phyloP scores from a whole-genome alignment of 2,888 invertebrate genomes.

The Nemurella pictetii region DNA sequence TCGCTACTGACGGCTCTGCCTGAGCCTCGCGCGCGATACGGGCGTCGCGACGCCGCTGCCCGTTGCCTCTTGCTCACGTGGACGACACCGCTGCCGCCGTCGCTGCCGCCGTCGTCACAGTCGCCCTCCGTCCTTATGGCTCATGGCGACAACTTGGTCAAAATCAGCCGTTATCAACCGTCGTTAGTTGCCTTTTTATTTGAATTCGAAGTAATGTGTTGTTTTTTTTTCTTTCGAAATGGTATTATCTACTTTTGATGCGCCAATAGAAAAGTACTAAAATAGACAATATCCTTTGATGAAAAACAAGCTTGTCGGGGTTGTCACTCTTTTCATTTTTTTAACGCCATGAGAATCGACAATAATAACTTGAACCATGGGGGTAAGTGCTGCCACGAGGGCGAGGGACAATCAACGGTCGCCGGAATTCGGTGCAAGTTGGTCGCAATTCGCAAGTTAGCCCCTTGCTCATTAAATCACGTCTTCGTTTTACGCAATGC shows the following conservation, averaged over 20 bases:
- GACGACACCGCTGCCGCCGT: too few species aligned
- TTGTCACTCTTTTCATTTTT: background rate
- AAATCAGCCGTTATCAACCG: background rate
- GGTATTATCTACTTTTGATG: background rate
- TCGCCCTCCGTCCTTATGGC: background rate
- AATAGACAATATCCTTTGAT: background rate
- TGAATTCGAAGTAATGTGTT: background rate
- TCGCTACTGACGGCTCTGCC: background rate
- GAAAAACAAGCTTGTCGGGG: background rate
- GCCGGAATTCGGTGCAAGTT: background rate
- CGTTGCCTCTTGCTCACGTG: too few species aligned
- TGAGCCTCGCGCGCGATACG: background rate
- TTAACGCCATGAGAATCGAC: too few species aligned
- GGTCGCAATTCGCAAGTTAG: background rate
- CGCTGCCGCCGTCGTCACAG: background rate
- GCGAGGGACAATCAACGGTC: background rate
- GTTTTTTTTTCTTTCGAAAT: background rate
- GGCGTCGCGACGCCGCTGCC: background rate
- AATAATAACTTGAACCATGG: background rate
- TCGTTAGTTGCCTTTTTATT: background rate
- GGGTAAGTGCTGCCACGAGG: background rate
- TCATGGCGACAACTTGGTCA: background rate
- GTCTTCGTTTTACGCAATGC: background rate
- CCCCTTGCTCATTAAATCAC: slow-evolving; percentile 14
- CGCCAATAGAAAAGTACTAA: background rate